Evolutionary conservation across 2,113 vertebrate genomes (phyloP), one percentile per base, ranked within the genome.

Genomic region (Morphnarchus princeps): DNA sequence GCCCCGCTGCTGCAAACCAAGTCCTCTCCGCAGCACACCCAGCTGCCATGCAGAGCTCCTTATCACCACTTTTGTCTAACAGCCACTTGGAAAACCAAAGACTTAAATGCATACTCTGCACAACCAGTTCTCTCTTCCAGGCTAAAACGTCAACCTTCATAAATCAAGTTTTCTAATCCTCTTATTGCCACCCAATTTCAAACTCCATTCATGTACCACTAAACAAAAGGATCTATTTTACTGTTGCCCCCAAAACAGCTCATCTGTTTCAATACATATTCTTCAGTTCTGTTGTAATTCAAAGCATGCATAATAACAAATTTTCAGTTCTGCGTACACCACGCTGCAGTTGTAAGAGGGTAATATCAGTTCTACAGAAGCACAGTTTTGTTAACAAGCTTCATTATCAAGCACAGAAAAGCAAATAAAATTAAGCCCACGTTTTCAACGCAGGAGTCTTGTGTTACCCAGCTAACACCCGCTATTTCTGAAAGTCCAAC

Each of bases 61-160:
- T 19, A 18, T 22, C 31, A 25, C 31, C 4, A 0, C 25, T 55
- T 70, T 16, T 13, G 19, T 6, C 5, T 7, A 71, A 55, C 36
- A n/a, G 50, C 31, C 32, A 11, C 59, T 28, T 55, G 40, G 55
- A 59, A 69, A 80, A 58, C 28, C 18, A 72, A 29, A 69, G 38
- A 15, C 52, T 77, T 38, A 50, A 57, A 50, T 2, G 5, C 9
- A 3, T 9, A 24, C 47, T 40, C 34, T 11, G 17, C 36, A 58
- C 34, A 65, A 28, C 8, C 40, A 10, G 7, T 34, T 66, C 45
- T 36, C 38, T n/a, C 45, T 10, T 7, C 52, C 28, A 74, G 24
- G 9, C 28, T 62, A 62, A 31, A 74, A 26, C 0, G 1, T 16
- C 1, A 0, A 18, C 28, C 13, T 43, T 38, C 31, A 67, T 20